phyloP scores from a whole-genome alignment of 2,888 invertebrate genomes.

The Ophion ellenae region DNA sequence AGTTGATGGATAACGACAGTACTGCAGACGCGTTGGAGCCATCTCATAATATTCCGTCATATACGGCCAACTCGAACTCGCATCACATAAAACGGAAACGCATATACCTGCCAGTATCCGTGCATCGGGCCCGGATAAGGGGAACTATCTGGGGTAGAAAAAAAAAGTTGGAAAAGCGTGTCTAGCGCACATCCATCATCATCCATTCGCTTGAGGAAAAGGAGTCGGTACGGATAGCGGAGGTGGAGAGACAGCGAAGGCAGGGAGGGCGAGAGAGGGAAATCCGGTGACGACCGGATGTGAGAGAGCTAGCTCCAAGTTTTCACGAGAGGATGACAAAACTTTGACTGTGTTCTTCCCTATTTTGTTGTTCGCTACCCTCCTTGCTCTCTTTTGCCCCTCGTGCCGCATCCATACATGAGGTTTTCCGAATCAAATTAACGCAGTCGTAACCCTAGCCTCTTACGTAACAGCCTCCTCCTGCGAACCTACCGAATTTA shows the following conservation, averaged over 20 bases:
- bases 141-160: constrained; percentile 18
- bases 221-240: not conserved
- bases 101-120: constrained; percentile 29
- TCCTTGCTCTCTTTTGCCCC: constrained; percentile 20
- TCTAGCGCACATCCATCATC: constrained; percentile 66
- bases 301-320: constrained; percentile 42
- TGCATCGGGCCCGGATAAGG: constrained; percentile 21
- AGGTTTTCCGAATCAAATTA: constrained; percentile 1
- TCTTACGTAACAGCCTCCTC: not conserved
- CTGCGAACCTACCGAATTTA: not conserved
- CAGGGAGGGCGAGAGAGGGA: not conserved
- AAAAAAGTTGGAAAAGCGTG: constrained; percentile 50
- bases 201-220: constrained; percentile 55
- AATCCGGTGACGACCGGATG: not conserved
- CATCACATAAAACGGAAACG: constrained; percentile 37
- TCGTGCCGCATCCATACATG: not conserved
- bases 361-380: constrained; percentile 48
- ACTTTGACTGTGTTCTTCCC: constrained; percentile 33
- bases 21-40: constrained; percentile 9
- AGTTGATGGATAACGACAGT: constrained; percentile 31
- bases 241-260: not conserved
- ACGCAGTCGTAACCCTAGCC: not conserved
- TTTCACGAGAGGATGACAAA: constrained; percentile 28
- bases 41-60: constrained; percentile 28
- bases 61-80: constrained; percentile 40